These are phyloP conservation scores for Patella ulyssiponensis DNA, from an alignment of 2,888 invertebrate species.

Conservation along the genomic window DNA sequence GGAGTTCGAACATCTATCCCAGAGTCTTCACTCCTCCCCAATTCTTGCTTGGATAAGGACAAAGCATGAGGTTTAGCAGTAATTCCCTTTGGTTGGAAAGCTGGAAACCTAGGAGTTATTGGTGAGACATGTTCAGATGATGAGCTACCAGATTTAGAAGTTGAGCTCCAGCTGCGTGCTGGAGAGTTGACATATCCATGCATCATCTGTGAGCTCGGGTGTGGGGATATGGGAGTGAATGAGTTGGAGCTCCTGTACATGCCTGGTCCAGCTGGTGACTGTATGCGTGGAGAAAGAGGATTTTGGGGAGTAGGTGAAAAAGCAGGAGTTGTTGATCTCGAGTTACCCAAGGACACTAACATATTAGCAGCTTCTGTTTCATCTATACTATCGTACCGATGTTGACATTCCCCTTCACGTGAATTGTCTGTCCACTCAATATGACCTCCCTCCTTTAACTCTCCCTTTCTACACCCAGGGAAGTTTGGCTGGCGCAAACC, in stretches of 20 bases:
- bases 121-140: slow-evolving; percentile 67
- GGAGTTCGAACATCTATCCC: slow-evolving; percentile 62
- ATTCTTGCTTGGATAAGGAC: slow-evolving; percentile 54
- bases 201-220: slow-evolving; percentile 60
- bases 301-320: slow-evolving; percentile 74
- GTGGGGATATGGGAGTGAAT: slow-evolving; percentile 86
- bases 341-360: slow-evolving; percentile 94
- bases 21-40: slow-evolving; percentile 59
- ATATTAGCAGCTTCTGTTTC: slow-evolving; percentile 97
- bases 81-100: slow-evolving; percentile 31
- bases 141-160: slow-evolving; percentile 64
- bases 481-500: slow-evolving; percentile 56
- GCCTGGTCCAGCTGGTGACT: slow-evolving; percentile 73
- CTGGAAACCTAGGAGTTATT: slow-evolving; percentile 58
- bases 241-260: slow-evolving; percentile 81
- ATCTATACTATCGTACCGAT: slow-evolving; percentile 85
- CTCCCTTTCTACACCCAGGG: slow-evolving; percentile 67
- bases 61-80: slow-evolving; percentile 37
- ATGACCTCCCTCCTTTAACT: slow-evolving; percentile 70
- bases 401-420: slow-evolving; percentile 69
- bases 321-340: slow-evolving; percentile 92
- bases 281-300: slow-evolving; percentile 61
- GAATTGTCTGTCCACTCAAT: slow-evolving; percentile 86
- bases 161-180: slow-evolving; percentile 62
- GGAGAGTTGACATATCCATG: slow-evolving; percentile 58